Percentiles rank a stretch among this genome's conserved stretches.
Evolutionary conservation across 2,888 invertebrate species (phyloP).

Genomic region (Heliothis peltigera): DNA sequence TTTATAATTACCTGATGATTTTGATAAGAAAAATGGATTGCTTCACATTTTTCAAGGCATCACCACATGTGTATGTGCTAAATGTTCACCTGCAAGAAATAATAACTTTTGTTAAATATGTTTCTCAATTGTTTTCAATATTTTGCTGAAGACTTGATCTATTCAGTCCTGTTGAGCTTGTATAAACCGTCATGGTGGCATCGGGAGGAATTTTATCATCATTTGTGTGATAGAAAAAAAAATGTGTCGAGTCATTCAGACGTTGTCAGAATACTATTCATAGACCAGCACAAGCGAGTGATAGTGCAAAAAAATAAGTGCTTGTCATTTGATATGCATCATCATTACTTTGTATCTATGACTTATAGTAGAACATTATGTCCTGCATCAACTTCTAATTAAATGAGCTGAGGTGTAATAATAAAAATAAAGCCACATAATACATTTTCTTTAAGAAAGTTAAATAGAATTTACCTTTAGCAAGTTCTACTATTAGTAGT

Average conservation of each 20-base stretch:
- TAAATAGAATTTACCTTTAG: constrained; percentile 35
- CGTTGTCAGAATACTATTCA: background rate
- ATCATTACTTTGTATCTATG: background rate
- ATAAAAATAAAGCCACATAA: no score
- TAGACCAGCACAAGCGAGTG: background rate
- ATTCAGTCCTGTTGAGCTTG: constrained; percentile 71
- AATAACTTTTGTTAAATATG: background rate
- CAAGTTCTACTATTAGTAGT: background rate
- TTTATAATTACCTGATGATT: constrained; percentile 36
- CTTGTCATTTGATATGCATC: background rate
- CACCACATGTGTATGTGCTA: background rate
- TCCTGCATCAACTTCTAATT: no score
- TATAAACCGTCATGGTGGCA: constrained; percentile 69
- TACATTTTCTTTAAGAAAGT: background rate
- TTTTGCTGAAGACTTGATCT: background rate
- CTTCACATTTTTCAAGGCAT: background rate
- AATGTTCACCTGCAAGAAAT: constrained; percentile 26
- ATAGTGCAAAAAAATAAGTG: background rate
- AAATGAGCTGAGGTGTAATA: no score
- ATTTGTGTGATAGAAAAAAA: constrained; percentile 30
- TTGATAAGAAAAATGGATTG: background rate
- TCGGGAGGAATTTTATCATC: constrained; percentile 69
- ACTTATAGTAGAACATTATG: no score
- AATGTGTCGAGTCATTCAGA: background rate
- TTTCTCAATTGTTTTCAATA: background rate